Evolutionary conservation across 2,113 vertebrate species (phyloP).

Genomic region (Austrofundulus limnaeus): DNA sequence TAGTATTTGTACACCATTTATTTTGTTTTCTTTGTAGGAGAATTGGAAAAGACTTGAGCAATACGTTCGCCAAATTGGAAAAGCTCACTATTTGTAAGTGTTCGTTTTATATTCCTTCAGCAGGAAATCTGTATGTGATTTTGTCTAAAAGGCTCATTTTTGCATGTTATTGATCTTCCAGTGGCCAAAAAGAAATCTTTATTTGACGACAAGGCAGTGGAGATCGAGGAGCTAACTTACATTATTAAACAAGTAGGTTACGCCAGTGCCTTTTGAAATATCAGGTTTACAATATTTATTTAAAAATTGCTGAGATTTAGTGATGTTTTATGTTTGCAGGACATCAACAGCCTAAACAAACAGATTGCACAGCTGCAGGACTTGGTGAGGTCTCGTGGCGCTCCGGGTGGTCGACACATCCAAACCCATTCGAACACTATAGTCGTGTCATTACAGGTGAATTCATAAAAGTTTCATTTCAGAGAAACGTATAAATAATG

Average conservation of each 20-base stretch:
- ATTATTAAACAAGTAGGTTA: conserved; percentile 88
- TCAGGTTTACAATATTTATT: background rate
- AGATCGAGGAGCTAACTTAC: conserved; percentile 92
- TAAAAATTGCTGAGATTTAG: background rate
- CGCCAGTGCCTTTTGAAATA: background rate
- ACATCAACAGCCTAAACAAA: conserved; percentile 92
- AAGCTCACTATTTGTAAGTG: conserved; percentile 93
- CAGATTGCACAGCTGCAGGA: conserved; percentile 93
- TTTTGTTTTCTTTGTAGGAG: conserved; percentile 73
- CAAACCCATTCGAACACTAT: conserved; percentile 94
- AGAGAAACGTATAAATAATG: too few relatives aligned
- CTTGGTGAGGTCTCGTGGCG: conserved; percentile 83
- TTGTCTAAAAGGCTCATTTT: background rate
- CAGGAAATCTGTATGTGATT: background rate
- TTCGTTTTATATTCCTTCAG: background rate
- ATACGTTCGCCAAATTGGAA: conserved; percentile 93
- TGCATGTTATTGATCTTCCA: conserved; percentile 51
- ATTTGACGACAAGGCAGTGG: conserved; percentile 91
- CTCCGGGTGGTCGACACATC: conserved; percentile 87
- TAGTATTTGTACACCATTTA: background rate
- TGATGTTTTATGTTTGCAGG: conserved; percentile 69
- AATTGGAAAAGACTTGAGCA: conserved; percentile 94
- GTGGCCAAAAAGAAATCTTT: conserved; percentile 94
- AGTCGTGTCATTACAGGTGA: conserved; percentile 92
- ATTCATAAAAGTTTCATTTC: background rate